These are phyloP conservation scores for Planococcus citri DNA, from an alignment of 1,140 invertebrate species.

Conservation along the genomic window DNA sequence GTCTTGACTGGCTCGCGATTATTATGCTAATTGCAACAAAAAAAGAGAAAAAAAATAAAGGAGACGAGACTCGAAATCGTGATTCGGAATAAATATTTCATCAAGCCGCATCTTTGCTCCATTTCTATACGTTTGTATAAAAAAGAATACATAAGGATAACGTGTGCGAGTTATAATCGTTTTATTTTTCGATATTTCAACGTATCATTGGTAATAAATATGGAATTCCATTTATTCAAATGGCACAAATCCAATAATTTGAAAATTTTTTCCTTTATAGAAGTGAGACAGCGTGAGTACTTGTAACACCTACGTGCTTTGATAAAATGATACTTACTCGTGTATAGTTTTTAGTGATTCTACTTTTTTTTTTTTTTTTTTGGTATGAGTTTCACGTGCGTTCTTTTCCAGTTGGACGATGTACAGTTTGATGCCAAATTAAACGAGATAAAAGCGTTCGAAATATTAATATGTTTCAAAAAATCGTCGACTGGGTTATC, in stretches of 20 bases:
- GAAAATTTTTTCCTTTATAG: neutral
- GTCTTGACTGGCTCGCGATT: neutral
- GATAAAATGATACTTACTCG: too few species aligned
- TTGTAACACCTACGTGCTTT: neutral
- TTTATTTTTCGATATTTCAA: neutral
- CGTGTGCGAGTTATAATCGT: neutral
- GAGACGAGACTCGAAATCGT: constrained; percentile 1
- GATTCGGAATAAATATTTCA: constrained; percentile 4
- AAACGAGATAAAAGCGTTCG: too few species aligned
- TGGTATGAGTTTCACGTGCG: too few species aligned
- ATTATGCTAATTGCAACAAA: neutral
- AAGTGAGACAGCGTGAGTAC: neutral
- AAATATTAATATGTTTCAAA: too few species aligned
- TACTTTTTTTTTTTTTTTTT: too few species aligned
- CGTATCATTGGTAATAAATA: neutral
- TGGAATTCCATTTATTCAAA: neutral
- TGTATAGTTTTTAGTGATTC: neutral
- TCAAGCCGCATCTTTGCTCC: neutral
- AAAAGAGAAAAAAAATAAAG: neutral
- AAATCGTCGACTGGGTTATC: too few species aligned
- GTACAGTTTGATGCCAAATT: too few species aligned
- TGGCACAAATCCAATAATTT: constrained; percentile 3
- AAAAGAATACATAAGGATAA: neutral
- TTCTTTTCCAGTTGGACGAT: too few species aligned
- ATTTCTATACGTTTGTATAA: neutral